Evolutionary conservation across 1,140 invertebrate genomes (phyloP), one percentile per base, ranked within the genome.

Genomic region (Drosophila elegans): DNA sequence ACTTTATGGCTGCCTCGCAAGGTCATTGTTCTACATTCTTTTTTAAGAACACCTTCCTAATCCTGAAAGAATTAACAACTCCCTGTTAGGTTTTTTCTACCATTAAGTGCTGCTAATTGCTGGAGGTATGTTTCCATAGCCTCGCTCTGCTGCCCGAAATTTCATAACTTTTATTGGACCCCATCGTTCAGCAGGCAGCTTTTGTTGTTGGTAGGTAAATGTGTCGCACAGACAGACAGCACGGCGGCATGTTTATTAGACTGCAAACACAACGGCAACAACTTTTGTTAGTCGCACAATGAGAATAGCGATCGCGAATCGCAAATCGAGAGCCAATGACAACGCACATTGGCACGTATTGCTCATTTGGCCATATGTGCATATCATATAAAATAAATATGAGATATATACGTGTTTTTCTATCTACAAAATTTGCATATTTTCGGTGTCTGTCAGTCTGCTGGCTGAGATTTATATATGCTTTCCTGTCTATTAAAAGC

Each of bases 221-320:
- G 75, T 76, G 74, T 76, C 54, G 49, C 56, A 56, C 71, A 83
- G 80, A 83, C 80, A 75, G 80, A 83, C 80, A 75, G 80, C 75
- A 29, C 71, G 80, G 80, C 80, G 80, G 80, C 80, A 75, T 61
- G 63, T 66, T 83, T 79, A 83, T 83, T 83, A 83, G 75, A 78
- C 69, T 78, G 63, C 42, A 77, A 62, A 54, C 57, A 64, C 57
- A 63, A 67, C 44, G 60, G 44, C 49, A 61, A 56, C 76, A 80
- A 75, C 57, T 79, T 59, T 56, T 80, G 77, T 80, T 80, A 62
- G 56, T 44, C 52, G 29, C 54, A 68, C 74, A 69, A 63, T 74
- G 44, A 56, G 54, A 68, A 71, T 27, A 21, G 64, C 45, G 36
- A 45, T 27, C 32, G 64, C 45, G 36, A 45, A 21, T 27, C 38